Evolutionary conservation across 2,888 invertebrate genomes (phyloP), one percentile per base, ranked within the genome.

Genomic region (Antitype chi): DNA sequence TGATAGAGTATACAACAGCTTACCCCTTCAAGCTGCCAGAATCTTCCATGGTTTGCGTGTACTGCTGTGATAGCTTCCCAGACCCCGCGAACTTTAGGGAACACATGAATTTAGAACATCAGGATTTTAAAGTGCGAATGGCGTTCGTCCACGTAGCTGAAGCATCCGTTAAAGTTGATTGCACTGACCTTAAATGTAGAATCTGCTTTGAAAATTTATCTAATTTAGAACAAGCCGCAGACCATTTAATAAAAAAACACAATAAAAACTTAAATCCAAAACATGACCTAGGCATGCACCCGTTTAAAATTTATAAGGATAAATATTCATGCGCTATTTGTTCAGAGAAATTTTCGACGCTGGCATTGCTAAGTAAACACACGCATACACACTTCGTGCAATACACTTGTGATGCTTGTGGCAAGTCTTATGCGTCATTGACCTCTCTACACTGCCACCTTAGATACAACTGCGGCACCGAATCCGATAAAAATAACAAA

Each of bases 331-430:
- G 91, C 60, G 86, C 85, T 0, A 80, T 92, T 23, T 93, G 93
- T 79, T 73, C 85, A 1, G 89, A 89, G 43, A 89, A 88, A 70
- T 85, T 89, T 49, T 88, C 88, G 0, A 87, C 83, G 15, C 53
- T 90, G 6, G 87, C 89, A 1, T 70, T 91, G 7, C 72, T 90
- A 2, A 91, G 91, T 47, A 89, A 76, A 69, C 88, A 88, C 43
- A 89, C 90, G 3, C 90, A 91, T 63, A 85, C 87, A 0, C 92
- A 93, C 76, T 94, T 91, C 67, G 87, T 88, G 5, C 91, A 90
- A 71, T 92, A 90, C 60, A 89, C 92, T 0, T 93, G 93, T 15
- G 92, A 93, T 70, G 49, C 88, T 2, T 93, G 93, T 69, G 93
- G 92, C 0, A 92, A 90, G 68, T 90, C 90, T 3, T 92, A 91